Base-by-base conservation (phyloP, 2,888 invertebrate genomes). In the Ectropis crepuscularia region DNA sequence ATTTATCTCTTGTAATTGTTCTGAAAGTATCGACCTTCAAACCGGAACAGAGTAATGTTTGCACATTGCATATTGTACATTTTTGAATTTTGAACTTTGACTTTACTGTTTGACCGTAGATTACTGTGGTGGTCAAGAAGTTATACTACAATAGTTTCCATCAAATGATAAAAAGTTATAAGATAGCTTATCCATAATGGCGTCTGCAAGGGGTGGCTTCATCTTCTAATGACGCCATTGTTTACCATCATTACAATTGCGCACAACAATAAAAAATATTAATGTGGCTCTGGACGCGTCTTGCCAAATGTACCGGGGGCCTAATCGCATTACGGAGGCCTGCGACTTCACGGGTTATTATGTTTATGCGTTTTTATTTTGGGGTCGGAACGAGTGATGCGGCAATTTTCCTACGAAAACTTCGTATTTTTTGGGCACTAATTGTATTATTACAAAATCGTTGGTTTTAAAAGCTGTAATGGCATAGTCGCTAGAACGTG, bases 201-300 rank as follows among this genome's bases (percentile, higher is more conserved):
- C 45, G 39, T 53, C 42, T 28, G 48, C 36, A 8, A 37, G 51
- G 51, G 51, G 39, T 42, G 41, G 51, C n/a, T 41, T 51, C 53
- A 59, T 59, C 43, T 54, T 58, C 38, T 69, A 65, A 71, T 61
- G 62, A 58, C 55, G 55, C 61, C 66, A 54, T 87, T 90, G 90
- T 90, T 88, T 89, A 85, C 85, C 89, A 85, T 89, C 87, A 85
- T 89, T 83, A 82, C 81, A 77, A 55, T 78, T 76, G 73, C 71
- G 77, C 75, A 84, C 80, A 84, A 86, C 79, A 87, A 89, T 90
- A 90, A 90, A 90, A 90, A 90, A 90, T 88, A 91, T 90, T 91
- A 89, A 90, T 90, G 90, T 79, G 76, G 70, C 79, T 73, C 70
- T 74, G 72, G 73, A 72, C 77, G 76, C 79, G 46, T 65, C 71